Evolutionary conservation across 35 echinoderm and acorn worm species (phyloP).

Genomic region (Nesometra sesokonis): DNA sequence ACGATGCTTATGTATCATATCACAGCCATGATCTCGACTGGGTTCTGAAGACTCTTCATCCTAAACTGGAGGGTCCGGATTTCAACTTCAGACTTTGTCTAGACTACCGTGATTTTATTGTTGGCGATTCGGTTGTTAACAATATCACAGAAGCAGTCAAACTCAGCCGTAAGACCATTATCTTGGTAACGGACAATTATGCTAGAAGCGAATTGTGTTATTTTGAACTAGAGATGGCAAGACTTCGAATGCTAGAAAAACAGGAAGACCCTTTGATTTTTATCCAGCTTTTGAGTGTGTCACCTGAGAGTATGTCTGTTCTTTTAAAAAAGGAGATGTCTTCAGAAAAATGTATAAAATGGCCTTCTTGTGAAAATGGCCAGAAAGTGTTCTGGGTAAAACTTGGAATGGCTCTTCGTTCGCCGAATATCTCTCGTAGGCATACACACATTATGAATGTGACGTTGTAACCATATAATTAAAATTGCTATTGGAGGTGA

Average conservation of each 20-base stretch:
- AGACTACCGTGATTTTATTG: slow-evolving; percentile 45
- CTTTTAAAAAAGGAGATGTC: not conserved
- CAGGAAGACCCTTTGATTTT: not conserved
- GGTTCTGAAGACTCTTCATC: slow-evolving; percentile 24
- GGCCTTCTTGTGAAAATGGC: not conserved
- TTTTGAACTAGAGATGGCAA: slow-evolving; percentile 46
- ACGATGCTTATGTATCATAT: slow-evolving; percentile 54
- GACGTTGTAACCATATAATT: no score
- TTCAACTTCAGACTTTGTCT: slow-evolving; percentile 12
- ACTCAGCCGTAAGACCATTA: slow-evolving; percentile 25
- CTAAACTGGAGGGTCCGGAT: slow-evolving; percentile 13
- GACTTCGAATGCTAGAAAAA: not conserved
- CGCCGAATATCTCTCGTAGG: not conserved
- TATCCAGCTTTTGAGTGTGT: not conserved
- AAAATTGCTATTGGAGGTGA: no score
- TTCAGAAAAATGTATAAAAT: not conserved
- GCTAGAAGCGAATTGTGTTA: slow-evolving; percentile 52
- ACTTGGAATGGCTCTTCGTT: not conserved
- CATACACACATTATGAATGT: no score
- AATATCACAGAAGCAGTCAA: slow-evolving; percentile 48
- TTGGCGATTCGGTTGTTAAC: slow-evolving; percentile 34
- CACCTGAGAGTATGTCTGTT: not conserved
- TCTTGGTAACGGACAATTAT: slow-evolving; percentile 44
- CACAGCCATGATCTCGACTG: slow-evolving; percentile 40
- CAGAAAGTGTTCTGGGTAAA: not conserved